Conservation (phyloP, 2,888 invertebrate species). For the Cyrtodaria siliqua region DNA sequence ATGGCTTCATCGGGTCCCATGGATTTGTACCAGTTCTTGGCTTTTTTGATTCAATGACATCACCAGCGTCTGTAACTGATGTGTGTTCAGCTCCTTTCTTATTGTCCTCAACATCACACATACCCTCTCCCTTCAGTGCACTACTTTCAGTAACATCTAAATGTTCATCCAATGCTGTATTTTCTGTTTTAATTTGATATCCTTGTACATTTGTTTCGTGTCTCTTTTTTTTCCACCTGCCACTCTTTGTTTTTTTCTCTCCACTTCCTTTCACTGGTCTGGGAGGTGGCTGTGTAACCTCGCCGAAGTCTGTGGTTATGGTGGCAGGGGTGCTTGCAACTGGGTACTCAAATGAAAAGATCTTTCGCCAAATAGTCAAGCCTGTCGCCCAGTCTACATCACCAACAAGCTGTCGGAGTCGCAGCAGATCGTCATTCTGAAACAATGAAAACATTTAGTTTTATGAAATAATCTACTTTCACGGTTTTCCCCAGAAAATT, state of each 20-base stretch:
- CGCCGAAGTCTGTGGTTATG: conserved; percentile 65
- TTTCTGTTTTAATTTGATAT: no score
- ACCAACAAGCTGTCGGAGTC: conserved; percentile 78
- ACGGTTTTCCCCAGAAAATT: no score
- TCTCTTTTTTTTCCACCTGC: conserved; percentile 41
- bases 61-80: neutral
- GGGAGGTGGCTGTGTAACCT: conserved; percentile 48
- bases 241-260: conserved; percentile 47
- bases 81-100: neutral
- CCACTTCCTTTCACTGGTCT: conserved; percentile 35
- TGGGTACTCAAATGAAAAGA: conserved; percentile 76
- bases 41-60: conserved; percentile 40
- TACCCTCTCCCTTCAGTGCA: no score
- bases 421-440: conserved; percentile 80
- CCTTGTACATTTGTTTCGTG: neutral
- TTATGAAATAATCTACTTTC: no score
- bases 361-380: conserved; percentile 82
- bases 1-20: conserved; percentile 80
- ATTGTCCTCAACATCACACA: neutral
- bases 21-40: conserved; percentile 54
- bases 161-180: neutral
- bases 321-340: conserved; percentile 70
- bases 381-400: conserved; percentile 84
- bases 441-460: no score
- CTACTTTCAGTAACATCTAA: no score